Percentiles rank a stretch among this genome's conserved stretches.
phyloP scores from a whole-genome alignment of 2,797 vertebrate genomes.

The Craterocephalus amniculus region DNA sequence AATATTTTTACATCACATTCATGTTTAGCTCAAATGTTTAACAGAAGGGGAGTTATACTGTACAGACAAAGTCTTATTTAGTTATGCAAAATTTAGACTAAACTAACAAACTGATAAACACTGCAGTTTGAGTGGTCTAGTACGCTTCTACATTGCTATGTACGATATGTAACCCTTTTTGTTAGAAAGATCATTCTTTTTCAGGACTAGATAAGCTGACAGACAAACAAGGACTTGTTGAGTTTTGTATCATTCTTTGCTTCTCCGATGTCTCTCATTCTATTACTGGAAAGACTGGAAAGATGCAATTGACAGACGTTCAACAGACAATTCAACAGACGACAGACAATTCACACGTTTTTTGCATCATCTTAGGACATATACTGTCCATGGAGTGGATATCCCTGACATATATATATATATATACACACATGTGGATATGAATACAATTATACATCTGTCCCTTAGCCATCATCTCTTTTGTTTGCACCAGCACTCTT shows the following conservation, averaged over 20 bases:
- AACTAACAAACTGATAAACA: too few species aligned
- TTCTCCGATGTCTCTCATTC: conserved; percentile 55
- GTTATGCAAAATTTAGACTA: neutral
- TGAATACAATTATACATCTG: conserved; percentile 39
- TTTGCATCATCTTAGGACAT: conserved; percentile 33
- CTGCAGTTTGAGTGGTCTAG: too few species aligned
- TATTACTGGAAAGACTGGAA: conserved; percentile 45
- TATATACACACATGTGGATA: conserved; percentile 47
- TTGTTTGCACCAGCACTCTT: conserved; percentile 36
- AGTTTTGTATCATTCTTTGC: neutral
- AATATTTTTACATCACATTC: neutral
- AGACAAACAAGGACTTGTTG: neutral
- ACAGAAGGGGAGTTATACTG: neutral
- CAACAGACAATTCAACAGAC: too few species aligned
- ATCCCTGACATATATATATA: neutral
- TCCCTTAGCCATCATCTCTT: conserved; percentile 43
- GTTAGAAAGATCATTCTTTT: neutral
- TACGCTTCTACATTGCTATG: too few species aligned
- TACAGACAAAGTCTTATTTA: neutral
- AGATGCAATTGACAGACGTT: conserved; percentile 63
- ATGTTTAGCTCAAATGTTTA: neutral
- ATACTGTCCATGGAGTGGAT: conserved; percentile 28
- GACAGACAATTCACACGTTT: conserved; percentile 59
- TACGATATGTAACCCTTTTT: neutral
- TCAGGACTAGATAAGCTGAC: neutral